phyloP scores from a whole-genome alignment of 2,888 invertebrate genomes.

The Drosophila crucigera region DNA sequence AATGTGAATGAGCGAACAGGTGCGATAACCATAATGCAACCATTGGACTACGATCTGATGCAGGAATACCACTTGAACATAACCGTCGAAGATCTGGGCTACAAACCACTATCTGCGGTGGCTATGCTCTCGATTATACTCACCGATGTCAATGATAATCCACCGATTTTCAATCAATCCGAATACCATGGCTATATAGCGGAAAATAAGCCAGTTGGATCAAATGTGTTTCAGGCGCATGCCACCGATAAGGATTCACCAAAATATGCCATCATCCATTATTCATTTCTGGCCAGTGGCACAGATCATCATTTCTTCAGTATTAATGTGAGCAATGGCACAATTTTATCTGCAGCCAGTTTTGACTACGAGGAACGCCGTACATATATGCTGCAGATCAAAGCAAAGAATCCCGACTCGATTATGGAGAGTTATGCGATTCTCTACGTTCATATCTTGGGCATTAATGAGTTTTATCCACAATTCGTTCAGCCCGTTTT shows the following conservation, averaged over 20 bases:
- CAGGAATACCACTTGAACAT: slow-evolving; percentile 95
- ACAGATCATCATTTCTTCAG: slow-evolving; percentile 91
- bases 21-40: slow-evolving; percentile 91
- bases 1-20: slow-evolving; percentile 91
- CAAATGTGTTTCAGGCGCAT: slow-evolving; percentile 90
- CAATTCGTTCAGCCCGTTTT: slow-evolving; percentile 95
- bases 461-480: slow-evolving; percentile 95
- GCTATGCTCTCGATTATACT: slow-evolving; percentile 94
- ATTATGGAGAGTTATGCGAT: slow-evolving; percentile 91
- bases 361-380: slow-evolving; percentile 96
- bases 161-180: slow-evolving; percentile 93
- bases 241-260: slow-evolving; percentile 95
- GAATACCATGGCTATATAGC: slow-evolving; percentile 91
- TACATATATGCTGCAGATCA: slow-evolving; percentile 90
- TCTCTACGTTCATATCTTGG: slow-evolving; percentile 91
- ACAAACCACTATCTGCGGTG: slow-evolving; percentile 90
- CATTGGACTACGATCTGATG: slow-evolving; percentile 94
- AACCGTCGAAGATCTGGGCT: slow-evolving; percentile 94
- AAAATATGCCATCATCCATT: slow-evolving; percentile 93
- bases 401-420: slow-evolving; percentile 95
- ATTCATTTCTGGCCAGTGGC: slow-evolving; percentile 90
- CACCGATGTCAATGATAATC: slow-evolving; percentile 97
- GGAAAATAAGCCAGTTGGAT: slow-evolving; percentile 92
- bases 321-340: slow-evolving; percentile 92
- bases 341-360: slow-evolving; percentile 90